Evolutionary conservation across 2,888 invertebrate species (phyloP), one percentile per base, ranked within the genome.

Genomic region (Plutella xylostella): DNA sequence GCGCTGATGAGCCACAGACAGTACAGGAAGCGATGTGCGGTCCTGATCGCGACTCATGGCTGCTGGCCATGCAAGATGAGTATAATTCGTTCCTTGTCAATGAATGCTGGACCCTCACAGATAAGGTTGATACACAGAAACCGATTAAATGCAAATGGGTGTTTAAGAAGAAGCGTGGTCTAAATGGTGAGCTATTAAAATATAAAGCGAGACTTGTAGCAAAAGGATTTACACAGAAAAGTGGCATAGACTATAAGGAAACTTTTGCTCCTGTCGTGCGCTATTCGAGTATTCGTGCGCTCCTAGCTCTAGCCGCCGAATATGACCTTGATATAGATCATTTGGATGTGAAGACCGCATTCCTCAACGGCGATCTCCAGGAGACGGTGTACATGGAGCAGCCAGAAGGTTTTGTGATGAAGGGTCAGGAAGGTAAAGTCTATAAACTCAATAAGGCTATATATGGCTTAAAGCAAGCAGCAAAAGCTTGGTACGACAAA

Each of bases 281-380:
- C 17, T 34, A 34, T 18, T 34, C 34, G 15, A 34, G 15, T 2
- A 34, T 34, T 14, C 12, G 33, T 6, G 14, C 14, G 17, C 15
- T 37, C 18, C 7, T 37, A 18, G 37, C 30, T 15, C 5, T 33
- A 4, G 42, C 42, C 2, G 18, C 25, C 9, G 34, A 42, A 20
- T 33, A 48, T 30, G 21, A 44, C 15, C 17, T 48, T n/a, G 34
- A 46, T 2, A 46, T 48, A 17, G 45, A 54, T 17, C 54, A 54
- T 21, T 19, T 54, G 4, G 51, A 54, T 47, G 52, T 54, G 1
- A 50, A 45, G 20, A 52, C 52, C n/a, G 51, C 51, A n/a, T 54
- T 54, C 37, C 31, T 54, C 7, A 50, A 54, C 45, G 50, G 54
- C 6, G 43, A 48, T 12, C 33, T 52, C 4, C 7, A 45, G 9